Percentiles rank a stretch among this genome's conserved stretches.
Conservation (phyloP, 2,113 vertebrate genomes). For the Nettapus auritus region DNA sequence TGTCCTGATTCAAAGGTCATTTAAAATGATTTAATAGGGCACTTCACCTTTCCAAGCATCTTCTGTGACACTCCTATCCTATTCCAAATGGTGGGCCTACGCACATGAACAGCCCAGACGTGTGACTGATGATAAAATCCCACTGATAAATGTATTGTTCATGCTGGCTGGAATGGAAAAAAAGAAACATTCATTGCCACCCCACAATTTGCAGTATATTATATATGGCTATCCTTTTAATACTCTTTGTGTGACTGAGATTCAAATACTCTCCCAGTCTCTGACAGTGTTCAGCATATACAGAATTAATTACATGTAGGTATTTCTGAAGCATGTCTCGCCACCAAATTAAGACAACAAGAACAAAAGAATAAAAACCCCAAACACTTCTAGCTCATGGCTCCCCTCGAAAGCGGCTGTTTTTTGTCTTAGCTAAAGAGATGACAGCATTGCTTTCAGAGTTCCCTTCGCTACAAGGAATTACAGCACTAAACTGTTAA, state of each 20-base stretch:
- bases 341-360: background rate
- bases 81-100: background rate
- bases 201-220: background rate
- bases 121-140: background rate
- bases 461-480: background rate
- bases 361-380: background rate
- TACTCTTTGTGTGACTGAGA: background rate
- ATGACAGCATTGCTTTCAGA: background rate
- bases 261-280: background rate
- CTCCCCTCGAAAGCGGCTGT: background rate
- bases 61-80: background rate
- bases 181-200: background rate
- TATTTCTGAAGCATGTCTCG: background rate
- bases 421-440: background rate
- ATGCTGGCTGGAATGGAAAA: background rate
- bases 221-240: constrained; percentile 49
- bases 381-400: background rate
- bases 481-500: background rate
- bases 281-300: background rate
- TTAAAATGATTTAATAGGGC: constrained; percentile 1
- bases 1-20: constrained; percentile 48
- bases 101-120: background rate
- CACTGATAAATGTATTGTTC: background rate
- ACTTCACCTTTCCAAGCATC: background rate
- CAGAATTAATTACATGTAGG: background rate